phyloP scores from a whole-genome alignment of 2,888 invertebrate genomes.

The Andrena camellia region DNA sequence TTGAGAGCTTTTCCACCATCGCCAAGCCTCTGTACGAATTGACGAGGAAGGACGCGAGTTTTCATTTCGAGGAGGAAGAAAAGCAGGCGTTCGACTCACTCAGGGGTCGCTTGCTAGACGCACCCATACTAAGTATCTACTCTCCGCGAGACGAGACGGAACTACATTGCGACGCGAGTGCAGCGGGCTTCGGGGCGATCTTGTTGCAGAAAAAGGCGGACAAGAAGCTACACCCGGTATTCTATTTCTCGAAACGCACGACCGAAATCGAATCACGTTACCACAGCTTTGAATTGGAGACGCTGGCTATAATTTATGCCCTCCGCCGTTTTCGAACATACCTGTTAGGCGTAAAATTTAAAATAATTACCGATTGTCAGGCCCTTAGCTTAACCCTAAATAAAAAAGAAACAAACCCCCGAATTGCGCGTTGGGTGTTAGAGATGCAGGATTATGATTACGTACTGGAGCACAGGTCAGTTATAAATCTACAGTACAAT shows the following conservation, averaged over 20 bases:
- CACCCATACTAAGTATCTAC: not conserved
- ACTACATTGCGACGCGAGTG: constrained; percentile 79
- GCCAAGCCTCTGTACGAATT: constrained; percentile 16
- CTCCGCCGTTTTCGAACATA: constrained; percentile 73
- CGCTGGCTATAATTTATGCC: constrained; percentile 68
- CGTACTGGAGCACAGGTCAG: constrained; percentile 16
- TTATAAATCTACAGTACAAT: too few species aligned
- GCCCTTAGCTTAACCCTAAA: constrained; percentile 2
- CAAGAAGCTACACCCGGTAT: constrained; percentile 74
- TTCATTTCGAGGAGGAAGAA: not conserved
- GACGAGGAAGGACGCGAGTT: not conserved
- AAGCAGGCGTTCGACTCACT: not conserved
- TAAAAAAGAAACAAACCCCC: constrained; percentile 35
- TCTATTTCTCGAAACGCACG: constrained; percentile 78
- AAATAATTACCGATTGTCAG: constrained; percentile 25
- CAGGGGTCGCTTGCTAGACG: not conserved
- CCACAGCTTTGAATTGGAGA: constrained; percentile 79
- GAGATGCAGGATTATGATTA: constrained; percentile 30
- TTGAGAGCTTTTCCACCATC: constrained; percentile 10
- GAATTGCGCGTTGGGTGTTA: constrained; percentile 25
- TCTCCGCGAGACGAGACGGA: constrained; percentile 72
- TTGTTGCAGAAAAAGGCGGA: constrained; percentile 77
- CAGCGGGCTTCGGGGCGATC: constrained; percentile 68
- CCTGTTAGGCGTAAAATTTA: constrained; percentile 50
- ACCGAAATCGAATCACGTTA: constrained; percentile 73